Evolutionary conservation across 1,140 invertebrate genomes (phyloP).

Genomic region (Oreohelix idahoensis): DNA sequence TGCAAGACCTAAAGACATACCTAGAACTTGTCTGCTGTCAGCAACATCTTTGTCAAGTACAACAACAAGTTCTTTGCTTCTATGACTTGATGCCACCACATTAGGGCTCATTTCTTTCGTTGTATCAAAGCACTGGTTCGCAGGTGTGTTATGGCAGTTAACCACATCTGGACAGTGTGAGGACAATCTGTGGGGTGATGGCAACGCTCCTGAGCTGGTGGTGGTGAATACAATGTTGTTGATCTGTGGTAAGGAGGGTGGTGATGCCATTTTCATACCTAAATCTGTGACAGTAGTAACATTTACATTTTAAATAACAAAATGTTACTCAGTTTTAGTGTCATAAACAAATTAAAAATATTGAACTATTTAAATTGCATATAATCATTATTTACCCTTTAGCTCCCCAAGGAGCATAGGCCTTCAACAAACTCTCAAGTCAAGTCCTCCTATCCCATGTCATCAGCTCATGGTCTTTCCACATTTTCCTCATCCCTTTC

Average conservation of each 20-base stretch:
- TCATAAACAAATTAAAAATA: too few species aligned
- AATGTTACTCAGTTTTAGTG: too few species aligned
- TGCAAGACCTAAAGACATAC: too few species aligned
- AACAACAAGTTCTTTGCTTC: slow-evolving; percentile 21
- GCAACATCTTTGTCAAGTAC: neutral
- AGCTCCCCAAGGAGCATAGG: too few species aligned
- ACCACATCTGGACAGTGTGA: slow-evolving; percentile 46
- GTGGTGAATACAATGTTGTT: neutral
- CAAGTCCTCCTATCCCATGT: too few species aligned
- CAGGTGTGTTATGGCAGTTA: slow-evolving; percentile 40
- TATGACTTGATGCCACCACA: neutral
- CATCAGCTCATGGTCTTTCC: too few species aligned
- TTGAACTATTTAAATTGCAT: too few species aligned
- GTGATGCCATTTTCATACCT: neutral
- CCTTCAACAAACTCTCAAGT: too few species aligned
- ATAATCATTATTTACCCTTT: too few species aligned
- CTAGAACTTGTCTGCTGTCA: neutral
- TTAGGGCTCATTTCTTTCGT: neutral
- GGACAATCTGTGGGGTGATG: slow-evolving; percentile 27
- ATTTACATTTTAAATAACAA: neutral
- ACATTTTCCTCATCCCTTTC: too few species aligned
- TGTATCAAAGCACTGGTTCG: neutral
- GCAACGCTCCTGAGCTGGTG: neutral
- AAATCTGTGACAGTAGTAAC: neutral
- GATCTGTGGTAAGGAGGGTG: neutral